Evolutionary conservation across 2,888 invertebrate genomes (phyloP), one percentile per base, ranked within the genome.

Genomic region (Gymnocheta viridis): DNA sequence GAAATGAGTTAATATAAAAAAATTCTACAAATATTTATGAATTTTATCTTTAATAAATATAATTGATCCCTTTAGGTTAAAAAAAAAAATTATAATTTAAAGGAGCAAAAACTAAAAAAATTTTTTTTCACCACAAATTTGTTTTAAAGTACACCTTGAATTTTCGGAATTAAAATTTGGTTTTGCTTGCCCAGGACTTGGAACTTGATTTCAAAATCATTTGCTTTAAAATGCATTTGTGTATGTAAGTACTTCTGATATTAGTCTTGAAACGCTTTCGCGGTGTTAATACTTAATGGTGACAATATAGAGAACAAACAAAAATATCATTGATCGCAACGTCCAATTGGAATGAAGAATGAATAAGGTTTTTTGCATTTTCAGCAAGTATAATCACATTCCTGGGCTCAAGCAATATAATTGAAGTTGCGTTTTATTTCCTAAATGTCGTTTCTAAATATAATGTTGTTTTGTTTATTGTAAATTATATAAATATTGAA

Each of bases 401-500:
- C 4, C 49, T n/a, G 49, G n/a, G 32, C 35, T 67, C 12, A n/a
- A 49, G 49, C 38, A 38, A 60, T 67, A 49, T 49, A 72, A 29
- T 38, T 17, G 73, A 51, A 49, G 51, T 56, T 64, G 27, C 0
- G 29, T 49, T 41, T 41, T 12, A 29, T 51, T 29, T 51, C 12
- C 14, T 32, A 58, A 29, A 38, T 64, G 47, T 70, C 47, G 47
- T 47, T 58, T 60, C 54, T 62, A 73, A 78, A 17, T 49, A 44
- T 56, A 69, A 56, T 69, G 27, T 35, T 47, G 56, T 35, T 74
- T 60, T 51, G 29, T 70, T 64, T 44, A 41, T 64, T 81, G 72
- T 62, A 74, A 72, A 72, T 70, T 62, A 76, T 69, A 64, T 51
- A 17, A 70, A 64, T 82, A 60, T 77, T 66, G 47, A 72, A 82